A percentile compares a stretch with the other conserved stretches of the same genome.
Conservation (phyloP, 1,140 invertebrate genomes). For the Dreissena rostriformis region DNA sequence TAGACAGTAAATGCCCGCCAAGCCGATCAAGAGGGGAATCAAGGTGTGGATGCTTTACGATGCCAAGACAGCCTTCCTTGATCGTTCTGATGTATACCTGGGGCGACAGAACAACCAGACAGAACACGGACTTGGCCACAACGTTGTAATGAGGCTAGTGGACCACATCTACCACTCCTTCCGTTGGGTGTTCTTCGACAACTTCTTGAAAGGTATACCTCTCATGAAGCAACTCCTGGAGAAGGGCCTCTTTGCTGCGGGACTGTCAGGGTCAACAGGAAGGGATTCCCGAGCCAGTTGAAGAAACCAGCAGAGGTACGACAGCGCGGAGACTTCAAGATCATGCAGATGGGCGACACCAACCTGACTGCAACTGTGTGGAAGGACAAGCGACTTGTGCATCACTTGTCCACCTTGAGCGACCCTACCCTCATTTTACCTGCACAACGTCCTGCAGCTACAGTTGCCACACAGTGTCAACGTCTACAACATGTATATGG, state of each 20-base stretch:
- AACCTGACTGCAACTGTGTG: constrained; percentile 1
- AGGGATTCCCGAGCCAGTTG: too few species aligned
- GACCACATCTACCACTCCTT: neutral
- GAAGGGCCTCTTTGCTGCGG: constrained; percentile 16
- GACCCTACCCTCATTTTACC: too few species aligned
- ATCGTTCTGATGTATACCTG: constrained; percentile 28
- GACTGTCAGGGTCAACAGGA: too few species aligned
- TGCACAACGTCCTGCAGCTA: constrained; percentile 5
- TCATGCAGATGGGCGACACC: constrained; percentile 8
- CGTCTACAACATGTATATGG: too few species aligned
- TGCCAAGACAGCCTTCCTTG: constrained; percentile 50
- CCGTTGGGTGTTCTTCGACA: constrained; percentile 6
- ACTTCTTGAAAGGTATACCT: constrained; percentile 21
- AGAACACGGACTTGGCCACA: constrained; percentile 26
- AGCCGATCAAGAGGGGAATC: constrained; percentile 81
- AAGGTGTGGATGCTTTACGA: constrained; percentile 75
- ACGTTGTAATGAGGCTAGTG: neutral
- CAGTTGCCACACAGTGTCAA: too few species aligned
- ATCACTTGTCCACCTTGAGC: too few species aligned
- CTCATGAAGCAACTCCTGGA: neutral
- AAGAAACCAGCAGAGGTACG: too few species aligned
- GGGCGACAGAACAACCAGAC: too few species aligned
- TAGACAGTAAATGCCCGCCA: constrained; percentile 79
- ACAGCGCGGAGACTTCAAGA: constrained; percentile 17
- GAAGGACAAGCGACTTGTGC: constrained; percentile 23